phyloP scores from a whole-genome alignment of 2,113 vertebrate genomes.

The Pedionomus torquatus region DNA sequence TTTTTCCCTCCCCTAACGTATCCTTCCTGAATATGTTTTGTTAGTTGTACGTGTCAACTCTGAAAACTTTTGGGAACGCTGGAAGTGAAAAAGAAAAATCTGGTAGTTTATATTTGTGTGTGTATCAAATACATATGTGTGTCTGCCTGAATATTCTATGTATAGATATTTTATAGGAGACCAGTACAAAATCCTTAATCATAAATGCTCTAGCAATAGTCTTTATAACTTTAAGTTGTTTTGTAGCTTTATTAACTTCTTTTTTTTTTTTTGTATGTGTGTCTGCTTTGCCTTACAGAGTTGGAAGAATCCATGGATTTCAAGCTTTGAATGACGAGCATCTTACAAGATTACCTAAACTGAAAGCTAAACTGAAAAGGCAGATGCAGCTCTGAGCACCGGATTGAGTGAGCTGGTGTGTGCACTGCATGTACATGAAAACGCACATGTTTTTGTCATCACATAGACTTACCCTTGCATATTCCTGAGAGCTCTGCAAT shows the following conservation, averaged over 20 bases:
- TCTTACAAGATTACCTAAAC: conserved; percentile 2
- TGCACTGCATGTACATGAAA: not conserved
- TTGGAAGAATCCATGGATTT: conserved; percentile 45
- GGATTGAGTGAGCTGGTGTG: not conserved
- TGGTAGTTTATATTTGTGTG: not conserved
- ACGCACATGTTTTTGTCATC: not conserved
- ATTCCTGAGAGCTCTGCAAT: conserved; percentile 53
- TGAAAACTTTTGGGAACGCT: not conserved
- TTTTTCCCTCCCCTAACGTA: accelerated
- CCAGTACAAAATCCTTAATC: not conserved
- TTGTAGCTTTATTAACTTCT: not conserved
- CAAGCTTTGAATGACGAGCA: not conserved
- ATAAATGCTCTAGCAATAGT: not conserved
- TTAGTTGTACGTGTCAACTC: not conserved
- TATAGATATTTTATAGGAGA: not conserved
- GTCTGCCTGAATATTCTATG: not conserved
- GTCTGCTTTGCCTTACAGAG: conserved; percentile 68
- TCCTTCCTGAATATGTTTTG: not conserved
- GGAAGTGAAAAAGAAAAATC: not conserved
- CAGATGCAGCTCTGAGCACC: conserved; percentile 27
- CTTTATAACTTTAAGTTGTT: not conserved
- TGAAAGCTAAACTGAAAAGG: not conserved
- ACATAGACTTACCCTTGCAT: conserved; percentile 18
- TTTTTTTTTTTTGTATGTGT: not conserved
- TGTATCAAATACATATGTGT: not conserved